A percentile compares a stretch with the other conserved stretches of the same genome.
phyloP scores from a whole-genome alignment of 2,113 vertebrate genomes.

The Antigone vipio region DNA sequence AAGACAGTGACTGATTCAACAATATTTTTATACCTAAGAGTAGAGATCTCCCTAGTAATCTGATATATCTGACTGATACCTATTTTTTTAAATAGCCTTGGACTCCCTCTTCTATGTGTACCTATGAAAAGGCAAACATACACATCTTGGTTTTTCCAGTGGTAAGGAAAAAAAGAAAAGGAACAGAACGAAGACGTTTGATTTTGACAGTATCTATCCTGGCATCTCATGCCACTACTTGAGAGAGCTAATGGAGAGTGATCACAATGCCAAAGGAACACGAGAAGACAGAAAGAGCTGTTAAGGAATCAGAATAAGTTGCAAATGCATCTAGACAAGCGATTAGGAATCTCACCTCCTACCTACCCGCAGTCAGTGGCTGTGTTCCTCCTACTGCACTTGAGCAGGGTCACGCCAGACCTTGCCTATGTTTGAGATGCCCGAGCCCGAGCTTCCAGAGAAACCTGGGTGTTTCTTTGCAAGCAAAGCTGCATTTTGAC shows the following conservation, averaged over 20 bases:
- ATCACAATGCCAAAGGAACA: slow-evolving; percentile 57
- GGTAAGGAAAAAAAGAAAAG: not conserved
- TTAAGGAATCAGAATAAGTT: slow-evolving; percentile 47
- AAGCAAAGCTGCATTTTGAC: not conserved
- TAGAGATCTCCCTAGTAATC: not conserved
- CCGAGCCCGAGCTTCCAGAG: not conserved
- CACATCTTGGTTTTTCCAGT: not conserved
- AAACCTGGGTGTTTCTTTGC: not conserved
- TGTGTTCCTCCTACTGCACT: not conserved
- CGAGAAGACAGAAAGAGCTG: not conserved
- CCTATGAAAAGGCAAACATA: not conserved
- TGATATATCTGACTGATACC: not conserved
- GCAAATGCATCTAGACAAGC: slow-evolving; percentile 50
- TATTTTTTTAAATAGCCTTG: not conserved
- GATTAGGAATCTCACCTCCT: slow-evolving; percentile 37
- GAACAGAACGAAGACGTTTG: slow-evolving; percentile 7
- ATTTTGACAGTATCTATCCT: slow-evolving; percentile 62
- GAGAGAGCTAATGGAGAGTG: slow-evolving; percentile 33
- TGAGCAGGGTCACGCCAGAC: not conserved
- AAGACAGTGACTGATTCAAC: not conserved
- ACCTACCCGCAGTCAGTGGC: not conserved
- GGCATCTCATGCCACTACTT: slow-evolving; percentile 47
- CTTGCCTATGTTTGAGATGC: not conserved
- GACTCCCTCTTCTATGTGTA: not conserved
- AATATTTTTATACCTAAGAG: not conserved